Evolutionary conservation across 2,113 vertebrate species (phyloP).

Genomic region (Alosa alosa): DNA sequence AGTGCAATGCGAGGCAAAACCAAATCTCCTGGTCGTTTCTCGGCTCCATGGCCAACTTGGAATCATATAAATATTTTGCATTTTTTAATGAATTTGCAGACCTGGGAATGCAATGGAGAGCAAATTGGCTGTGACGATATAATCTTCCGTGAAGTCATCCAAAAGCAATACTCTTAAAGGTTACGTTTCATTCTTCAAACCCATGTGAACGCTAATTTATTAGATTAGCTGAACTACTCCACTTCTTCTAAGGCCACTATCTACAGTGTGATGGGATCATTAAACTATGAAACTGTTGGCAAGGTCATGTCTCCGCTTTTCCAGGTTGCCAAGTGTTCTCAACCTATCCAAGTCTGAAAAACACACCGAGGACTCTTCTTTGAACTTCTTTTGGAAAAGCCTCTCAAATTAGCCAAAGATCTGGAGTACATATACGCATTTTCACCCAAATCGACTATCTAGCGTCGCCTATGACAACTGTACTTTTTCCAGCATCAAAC

Average conservation of each 20-base stretch:
- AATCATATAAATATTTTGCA: background rate
- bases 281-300: constrained; percentile 1
- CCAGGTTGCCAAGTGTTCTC: background rate
- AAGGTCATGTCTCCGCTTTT: background rate
- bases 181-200: background rate
- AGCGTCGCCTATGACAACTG: background rate
- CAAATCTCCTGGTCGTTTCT: background rate
- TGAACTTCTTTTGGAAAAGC: background rate
- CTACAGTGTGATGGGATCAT: background rate
- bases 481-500: background rate
- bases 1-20: background rate
- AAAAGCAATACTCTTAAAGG: constrained; percentile 4
- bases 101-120: background rate
- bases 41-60: background rate
- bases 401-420: background rate
- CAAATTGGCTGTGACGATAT: constrained; percentile 17
- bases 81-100: background rate
- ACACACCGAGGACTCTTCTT: background rate
- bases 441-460: background rate
- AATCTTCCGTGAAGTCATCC: constrained; percentile 19
- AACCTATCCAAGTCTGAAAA: background rate
- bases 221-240: background rate
- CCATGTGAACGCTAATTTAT: constrained; percentile 4
- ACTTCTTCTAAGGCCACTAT: background rate
- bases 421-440: background rate